Percentiles rank a stretch among this genome's conserved stretches.
phyloP scores from a whole-genome alignment of 2,797 vertebrate genomes.

The Dendrocincla fuliginosa region DNA sequence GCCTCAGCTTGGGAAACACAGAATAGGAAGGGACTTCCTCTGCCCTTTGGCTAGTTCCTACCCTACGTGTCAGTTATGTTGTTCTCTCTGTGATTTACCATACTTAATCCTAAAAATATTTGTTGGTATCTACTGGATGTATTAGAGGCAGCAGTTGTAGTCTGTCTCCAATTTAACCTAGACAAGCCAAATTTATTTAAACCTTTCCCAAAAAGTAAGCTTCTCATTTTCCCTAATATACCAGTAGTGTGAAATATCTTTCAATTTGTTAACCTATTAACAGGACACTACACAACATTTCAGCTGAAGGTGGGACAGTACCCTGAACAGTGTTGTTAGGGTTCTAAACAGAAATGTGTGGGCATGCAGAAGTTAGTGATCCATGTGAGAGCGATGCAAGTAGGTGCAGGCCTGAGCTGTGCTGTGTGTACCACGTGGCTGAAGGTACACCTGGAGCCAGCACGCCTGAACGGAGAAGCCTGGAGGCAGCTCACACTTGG shows the following conservation, averaged over 20 bases:
- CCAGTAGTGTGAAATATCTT: background rate
- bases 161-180: background rate
- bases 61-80: background rate
- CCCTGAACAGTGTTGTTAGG: background rate
- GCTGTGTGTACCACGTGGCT: rapidly evolving
- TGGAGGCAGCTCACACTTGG: background rate
- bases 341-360: background rate
- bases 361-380: background rate
- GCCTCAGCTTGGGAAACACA: background rate
- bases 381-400: background rate
- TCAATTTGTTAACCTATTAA: background rate
- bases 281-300: background rate
- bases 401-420: background rate
- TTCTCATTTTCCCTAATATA: background rate
- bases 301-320: background rate
- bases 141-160: background rate
- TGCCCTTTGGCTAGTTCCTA: background rate
- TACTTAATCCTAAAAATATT: background rate
- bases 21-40: background rate
- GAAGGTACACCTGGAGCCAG: background rate
- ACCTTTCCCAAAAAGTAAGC: background rate
- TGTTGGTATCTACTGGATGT: background rate
- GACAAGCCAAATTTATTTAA: background rate
- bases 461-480: background rate
- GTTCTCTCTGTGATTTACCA: background rate